phyloP scores from a whole-genome alignment of 2,888 invertebrate genomes.

The Heliothis peltigera region DNA sequence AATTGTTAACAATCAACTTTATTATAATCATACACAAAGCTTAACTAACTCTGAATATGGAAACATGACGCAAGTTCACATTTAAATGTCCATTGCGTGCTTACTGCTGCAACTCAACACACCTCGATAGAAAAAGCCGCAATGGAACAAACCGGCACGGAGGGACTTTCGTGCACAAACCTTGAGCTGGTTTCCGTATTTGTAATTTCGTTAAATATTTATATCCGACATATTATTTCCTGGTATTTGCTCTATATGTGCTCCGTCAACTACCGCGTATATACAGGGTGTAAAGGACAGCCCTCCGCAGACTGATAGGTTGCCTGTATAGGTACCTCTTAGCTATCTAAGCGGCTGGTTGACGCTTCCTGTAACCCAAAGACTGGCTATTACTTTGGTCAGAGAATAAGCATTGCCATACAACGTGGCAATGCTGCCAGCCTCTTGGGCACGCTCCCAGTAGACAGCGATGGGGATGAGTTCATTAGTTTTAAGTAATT shows the following conservation, averaged over 20 bases:
- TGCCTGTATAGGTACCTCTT: too few relatives aligned
- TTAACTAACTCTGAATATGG: conserved; percentile 24
- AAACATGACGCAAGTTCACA: conserved; percentile 30
- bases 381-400: too few relatives aligned
- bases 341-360: too few relatives aligned
- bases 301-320: too few relatives aligned
- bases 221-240: conserved; percentile 43
- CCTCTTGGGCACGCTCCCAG: too few relatives aligned
- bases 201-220: conserved; percentile 48
- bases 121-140: conserved; percentile 15
- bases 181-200: conserved; percentile 59
- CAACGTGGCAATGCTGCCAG: too few relatives aligned
- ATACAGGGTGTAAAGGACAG: too few relatives aligned
- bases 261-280: background rate
- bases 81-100: conserved; percentile 37
- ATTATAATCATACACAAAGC: conserved; percentile 13
- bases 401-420: too few relatives aligned
- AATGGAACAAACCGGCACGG: conserved; percentile 23
- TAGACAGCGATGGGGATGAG: too few relatives aligned
- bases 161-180: conserved; percentile 52
- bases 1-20: background rate
- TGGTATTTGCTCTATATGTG: conserved; percentile 13
- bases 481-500: too few relatives aligned
- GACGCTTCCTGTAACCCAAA: too few relatives aligned
- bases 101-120: conserved; percentile 13